phyloP scores from a whole-genome alignment of 2,797 vertebrate genomes.

The Urophycis tenuis region DNA sequence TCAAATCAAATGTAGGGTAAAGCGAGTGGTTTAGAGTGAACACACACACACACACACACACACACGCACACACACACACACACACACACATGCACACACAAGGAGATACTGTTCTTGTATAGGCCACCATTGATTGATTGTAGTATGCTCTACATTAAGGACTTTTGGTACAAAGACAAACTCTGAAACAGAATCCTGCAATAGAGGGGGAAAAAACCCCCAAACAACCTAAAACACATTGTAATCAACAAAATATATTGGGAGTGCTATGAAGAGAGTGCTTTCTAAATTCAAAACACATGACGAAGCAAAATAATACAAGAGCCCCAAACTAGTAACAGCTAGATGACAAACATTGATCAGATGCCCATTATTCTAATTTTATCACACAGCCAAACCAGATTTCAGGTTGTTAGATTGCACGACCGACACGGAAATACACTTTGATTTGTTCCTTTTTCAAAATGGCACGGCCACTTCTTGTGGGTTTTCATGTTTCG shows the following conservation, averaged over 20 bases:
- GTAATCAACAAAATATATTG: neutral
- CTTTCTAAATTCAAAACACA: conserved; percentile 29
- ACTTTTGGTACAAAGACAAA: neutral
- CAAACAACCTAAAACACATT: conserved; percentile 9
- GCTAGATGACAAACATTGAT: conserved; percentile 36
- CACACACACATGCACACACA: neutral
- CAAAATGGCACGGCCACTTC: neutral
- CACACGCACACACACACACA: conserved; percentile 8
- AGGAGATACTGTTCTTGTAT: too few species aligned
- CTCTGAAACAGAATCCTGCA: conserved; percentile 28
- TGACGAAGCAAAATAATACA: conserved; percentile 29
- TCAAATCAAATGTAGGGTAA: conserved; percentile 46
- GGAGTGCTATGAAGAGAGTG: conserved; percentile 27
- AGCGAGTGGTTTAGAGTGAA: conserved; percentile 36
- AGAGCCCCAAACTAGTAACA: conserved; percentile 2
- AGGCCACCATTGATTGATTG: too few species aligned
- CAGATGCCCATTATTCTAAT: conserved; percentile 28
- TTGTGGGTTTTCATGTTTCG: neutral
- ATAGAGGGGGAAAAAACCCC: conserved; percentile 2
- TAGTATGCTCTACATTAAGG: neutral
- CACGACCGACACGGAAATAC: conserved; percentile 34
- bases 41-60: neutral
- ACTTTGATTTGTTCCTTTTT: conserved; percentile 18
- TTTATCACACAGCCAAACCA: conserved; percentile 50
- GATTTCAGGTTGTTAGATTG: conserved; percentile 40